A percentile compares a stretch with the other conserved stretches of the same genome.
These are phyloP conservation scores for Karalla daura DNA, from an alignment of 2,797 vertebrate genomes.

Conservation along the genomic window DNA sequence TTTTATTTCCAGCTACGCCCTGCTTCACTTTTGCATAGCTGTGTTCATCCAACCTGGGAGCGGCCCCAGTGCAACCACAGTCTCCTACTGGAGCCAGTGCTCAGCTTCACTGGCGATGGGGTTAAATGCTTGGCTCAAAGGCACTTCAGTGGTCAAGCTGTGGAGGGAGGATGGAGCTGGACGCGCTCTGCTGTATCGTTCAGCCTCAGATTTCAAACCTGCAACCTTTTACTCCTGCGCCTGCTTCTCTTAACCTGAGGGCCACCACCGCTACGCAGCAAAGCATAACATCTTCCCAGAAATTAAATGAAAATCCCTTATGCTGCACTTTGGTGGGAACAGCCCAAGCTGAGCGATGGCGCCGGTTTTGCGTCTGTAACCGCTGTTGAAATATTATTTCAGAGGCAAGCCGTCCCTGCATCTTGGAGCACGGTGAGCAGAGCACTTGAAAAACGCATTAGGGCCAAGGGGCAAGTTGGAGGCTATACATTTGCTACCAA, in stretches of 20 bases:
- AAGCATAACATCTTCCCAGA: constrained; percentile 75
- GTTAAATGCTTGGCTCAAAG: constrained; percentile 39
- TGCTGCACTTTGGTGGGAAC: constrained; percentile 78
- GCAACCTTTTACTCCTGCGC: constrained; percentile 39
- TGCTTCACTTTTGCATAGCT: constrained; percentile 40
- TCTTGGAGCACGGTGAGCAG: constrained; percentile 63
- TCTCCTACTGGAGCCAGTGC: constrained; percentile 33
- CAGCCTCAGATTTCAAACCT: constrained; percentile 43
- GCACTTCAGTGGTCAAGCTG: constrained; percentile 15
- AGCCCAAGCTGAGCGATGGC: constrained; percentile 80
- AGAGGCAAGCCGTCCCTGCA: constrained; percentile 73
- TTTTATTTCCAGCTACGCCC: constrained; percentile 51
- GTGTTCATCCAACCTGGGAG: constrained; percentile 45
- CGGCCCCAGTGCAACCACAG: constrained; percentile 46
- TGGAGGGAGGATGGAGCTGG: not conserved
- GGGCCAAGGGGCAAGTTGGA: constrained; percentile 68
- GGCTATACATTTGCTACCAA: constrained; percentile 81
- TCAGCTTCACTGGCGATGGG: constrained; percentile 27
- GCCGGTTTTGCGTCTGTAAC: constrained; percentile 76
- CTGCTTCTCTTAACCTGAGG: constrained; percentile 57
- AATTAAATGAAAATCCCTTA: constrained; percentile 78
- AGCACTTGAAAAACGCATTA: constrained; percentile 65
- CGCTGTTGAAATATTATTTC: constrained; percentile 85
- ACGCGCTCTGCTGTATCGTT: constrained; percentile 11
- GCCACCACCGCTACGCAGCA: constrained; percentile 54